phyloP scores from a whole-genome alignment of 2,888 invertebrate genomes.

The Geotrupes spiniger region DNA sequence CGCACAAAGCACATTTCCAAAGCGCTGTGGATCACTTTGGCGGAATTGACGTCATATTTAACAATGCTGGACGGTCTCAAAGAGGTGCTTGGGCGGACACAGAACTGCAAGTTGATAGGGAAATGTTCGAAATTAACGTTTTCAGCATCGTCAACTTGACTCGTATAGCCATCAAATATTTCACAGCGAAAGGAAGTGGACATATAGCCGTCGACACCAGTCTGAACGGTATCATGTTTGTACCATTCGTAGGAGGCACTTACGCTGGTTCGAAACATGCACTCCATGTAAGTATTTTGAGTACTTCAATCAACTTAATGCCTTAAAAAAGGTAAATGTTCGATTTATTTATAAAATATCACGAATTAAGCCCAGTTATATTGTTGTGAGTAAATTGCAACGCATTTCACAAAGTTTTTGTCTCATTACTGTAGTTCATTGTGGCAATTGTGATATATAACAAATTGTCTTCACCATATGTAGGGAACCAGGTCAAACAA shows the following conservation, averaged over 20 bases:
- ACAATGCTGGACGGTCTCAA: conserved; percentile 79
- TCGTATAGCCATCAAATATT: conserved; percentile 66
- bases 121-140: conserved; percentile 75
- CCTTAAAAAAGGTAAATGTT: no score
- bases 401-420: no score
- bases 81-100: conserved; percentile 69
- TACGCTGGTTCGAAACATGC: conserved; percentile 76
- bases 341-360: no score
- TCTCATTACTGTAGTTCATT: no score
- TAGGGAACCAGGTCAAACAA: no score
- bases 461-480: no score
- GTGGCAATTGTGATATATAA: no score
- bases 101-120: conserved; percentile 65
- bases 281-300: conserved; percentile 60
- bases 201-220: conserved; percentile 77
- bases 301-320: no score
- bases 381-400: no score
- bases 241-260: conserved; percentile 62
- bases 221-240: conserved; percentile 64
- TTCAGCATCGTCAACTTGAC: conserved; percentile 68
- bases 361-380: no score
- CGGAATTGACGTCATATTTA: conserved; percentile 70
- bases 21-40: conserved; percentile 66
- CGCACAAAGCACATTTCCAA: conserved; percentile 61
- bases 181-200: conserved; percentile 57